Evolutionary conservation across 2,888 invertebrate genomes (phyloP).

Genomic region (Cheilosia urbana): DNA sequence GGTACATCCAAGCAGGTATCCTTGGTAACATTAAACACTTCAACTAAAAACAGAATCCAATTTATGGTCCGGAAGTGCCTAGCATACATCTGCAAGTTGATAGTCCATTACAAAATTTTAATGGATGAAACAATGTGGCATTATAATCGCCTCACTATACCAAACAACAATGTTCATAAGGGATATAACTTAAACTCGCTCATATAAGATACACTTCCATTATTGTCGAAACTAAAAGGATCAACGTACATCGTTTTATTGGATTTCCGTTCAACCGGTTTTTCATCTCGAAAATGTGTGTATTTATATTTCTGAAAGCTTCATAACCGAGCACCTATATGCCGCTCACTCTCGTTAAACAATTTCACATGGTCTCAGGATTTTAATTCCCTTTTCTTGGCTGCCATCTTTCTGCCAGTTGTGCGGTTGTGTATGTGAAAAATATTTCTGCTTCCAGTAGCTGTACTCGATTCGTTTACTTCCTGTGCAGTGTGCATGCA

Average conservation of each 20-base stretch:
- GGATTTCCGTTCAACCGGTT: constrained; percentile 37
- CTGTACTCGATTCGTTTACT: constrained; percentile 1
- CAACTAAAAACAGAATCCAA: background rate
- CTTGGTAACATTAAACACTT: too few species aligned
- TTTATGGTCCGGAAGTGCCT: background rate
- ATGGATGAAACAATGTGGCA: constrained; percentile 19
- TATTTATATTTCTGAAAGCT: background rate
- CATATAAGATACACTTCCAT: constrained; percentile 29
- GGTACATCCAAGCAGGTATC: too few species aligned
- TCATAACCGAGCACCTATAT: background rate
- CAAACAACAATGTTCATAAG: constrained; percentile 4
- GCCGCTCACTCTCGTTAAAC: constrained; percentile 3
- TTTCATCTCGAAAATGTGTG: constrained; percentile 12
- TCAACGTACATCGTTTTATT: constrained; percentile 50
- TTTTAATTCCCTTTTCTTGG: constrained; percentile 14
- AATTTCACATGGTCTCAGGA: constrained; percentile 38
- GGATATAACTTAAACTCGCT: constrained; percentile 38
- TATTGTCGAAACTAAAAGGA: constrained; percentile 43
- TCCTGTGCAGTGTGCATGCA: background rate
- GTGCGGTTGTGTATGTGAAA: background rate
- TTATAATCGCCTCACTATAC: constrained; percentile 1
- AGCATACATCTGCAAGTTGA: background rate
- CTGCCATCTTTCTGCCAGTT: background rate
- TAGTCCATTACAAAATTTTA: constrained; percentile 21
- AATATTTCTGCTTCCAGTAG: background rate